Percentiles rank a stretch among this genome's conserved stretches.
phyloP scores from a whole-genome alignment of 2,888 invertebrate species.

The Trichopria drosophilae region DNA sequence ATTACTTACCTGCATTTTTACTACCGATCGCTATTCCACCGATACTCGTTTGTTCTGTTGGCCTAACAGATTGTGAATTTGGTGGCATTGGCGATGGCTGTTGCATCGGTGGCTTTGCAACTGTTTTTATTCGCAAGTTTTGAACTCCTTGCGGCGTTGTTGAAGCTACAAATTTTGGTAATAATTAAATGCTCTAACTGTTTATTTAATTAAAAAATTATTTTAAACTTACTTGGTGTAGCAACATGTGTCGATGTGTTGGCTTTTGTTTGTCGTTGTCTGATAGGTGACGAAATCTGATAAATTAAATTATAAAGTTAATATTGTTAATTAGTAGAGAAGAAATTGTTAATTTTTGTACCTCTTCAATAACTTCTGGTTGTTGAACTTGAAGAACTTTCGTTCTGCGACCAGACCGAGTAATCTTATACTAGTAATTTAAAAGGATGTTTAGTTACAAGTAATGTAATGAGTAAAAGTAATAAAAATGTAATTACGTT shows the following conservation, averaged over 20 bases:
- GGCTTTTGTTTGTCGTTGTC: conserved; percentile 36
- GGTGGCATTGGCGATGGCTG: conserved; percentile 22
- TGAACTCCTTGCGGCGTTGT: conserved; percentile 45
- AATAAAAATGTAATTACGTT: conserved; percentile 36
- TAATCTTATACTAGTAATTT: conserved; percentile 44
- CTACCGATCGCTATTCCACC: conserved; percentile 66
- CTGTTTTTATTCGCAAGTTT: conserved; percentile 46
- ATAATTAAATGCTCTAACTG: conserved; percentile 3
- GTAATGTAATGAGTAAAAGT: conserved; percentile 11
- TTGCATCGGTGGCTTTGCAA: conserved; percentile 32
- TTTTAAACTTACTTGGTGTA: conserved; percentile 42
- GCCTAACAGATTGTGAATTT: conserved; percentile 63
- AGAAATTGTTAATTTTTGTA: conserved; percentile 22
- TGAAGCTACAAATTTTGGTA: conserved; percentile 35
- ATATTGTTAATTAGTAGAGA: not conserved
- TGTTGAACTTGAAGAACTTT: conserved; percentile 45
- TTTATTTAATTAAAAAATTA: not conserved
- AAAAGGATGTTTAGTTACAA: conserved; percentile 18
- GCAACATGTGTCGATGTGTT: conserved; percentile 40
- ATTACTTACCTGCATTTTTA: conserved; percentile 46
- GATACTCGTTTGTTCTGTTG: conserved; percentile 73
- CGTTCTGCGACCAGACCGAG: conserved; percentile 44
- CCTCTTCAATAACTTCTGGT: conserved; percentile 51
- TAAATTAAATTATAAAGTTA: not conserved
- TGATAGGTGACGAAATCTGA: conserved; percentile 17